Percentiles rank a stretch among this genome's conserved stretches.
Conservation (phyloP, 2,797 vertebrate species). For the Helostoma temminkii region DNA sequence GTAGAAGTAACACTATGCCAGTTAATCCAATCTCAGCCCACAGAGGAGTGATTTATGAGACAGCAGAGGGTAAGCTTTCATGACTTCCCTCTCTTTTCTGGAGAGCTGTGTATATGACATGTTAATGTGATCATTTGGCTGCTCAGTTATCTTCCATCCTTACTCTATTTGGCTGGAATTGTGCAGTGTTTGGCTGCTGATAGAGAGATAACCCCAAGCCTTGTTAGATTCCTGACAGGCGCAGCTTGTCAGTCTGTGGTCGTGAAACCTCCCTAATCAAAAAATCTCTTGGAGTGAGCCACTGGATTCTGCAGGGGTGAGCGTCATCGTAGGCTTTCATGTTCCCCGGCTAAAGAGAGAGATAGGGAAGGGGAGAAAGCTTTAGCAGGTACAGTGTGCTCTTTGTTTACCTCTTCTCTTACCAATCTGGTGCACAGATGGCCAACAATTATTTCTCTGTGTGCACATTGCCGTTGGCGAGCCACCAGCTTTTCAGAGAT, state of each 20-base stretch:
- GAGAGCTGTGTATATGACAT: conserved; percentile 68
- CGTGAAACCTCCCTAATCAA: conserved; percentile 78
- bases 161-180: conserved; percentile 55
- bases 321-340: conserved; percentile 78
- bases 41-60: conserved; percentile 71
- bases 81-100: conserved; percentile 68
- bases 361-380: conserved; percentile 55
- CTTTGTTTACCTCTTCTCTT: conserved; percentile 86
- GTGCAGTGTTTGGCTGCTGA: conserved; percentile 61
- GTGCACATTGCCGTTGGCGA: conserved; percentile 81
- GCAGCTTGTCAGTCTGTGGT: conserved; percentile 74
- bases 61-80: conserved; percentile 60
- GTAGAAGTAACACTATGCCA: conserved; percentile 58
- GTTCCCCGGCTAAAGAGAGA: conserved; percentile 67
- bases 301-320: conserved; percentile 70
- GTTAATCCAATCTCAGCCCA: conserved; percentile 69
- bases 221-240: conserved; percentile 78
- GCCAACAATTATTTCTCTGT: conserved; percentile 86
- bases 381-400: conserved; percentile 83
- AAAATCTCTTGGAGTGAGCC: conserved; percentile 72
- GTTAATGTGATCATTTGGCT: conserved; percentile 77
- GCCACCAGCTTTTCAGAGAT: conserved; percentile 83
- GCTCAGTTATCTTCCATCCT: conserved; percentile 69
- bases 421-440: conserved; percentile 87
- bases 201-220: conserved; percentile 73